A percentile compares a stretch with the other conserved stretches of the same genome.
Conservation (phyloP, 2,113 vertebrate genomes). For the Serilophus lunatus region DNA sequence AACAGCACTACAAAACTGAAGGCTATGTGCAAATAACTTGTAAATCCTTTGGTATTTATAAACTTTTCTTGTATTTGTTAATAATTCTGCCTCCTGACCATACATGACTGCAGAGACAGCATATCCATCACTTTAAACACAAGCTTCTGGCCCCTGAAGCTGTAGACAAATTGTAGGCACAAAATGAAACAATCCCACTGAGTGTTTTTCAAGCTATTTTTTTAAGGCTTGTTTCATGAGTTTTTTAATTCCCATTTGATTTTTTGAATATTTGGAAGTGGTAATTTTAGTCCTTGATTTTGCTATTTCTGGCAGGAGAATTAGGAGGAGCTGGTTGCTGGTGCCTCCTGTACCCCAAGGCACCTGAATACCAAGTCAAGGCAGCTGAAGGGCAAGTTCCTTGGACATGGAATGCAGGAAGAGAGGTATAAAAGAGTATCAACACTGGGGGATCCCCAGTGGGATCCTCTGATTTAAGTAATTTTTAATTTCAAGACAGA, state of each 20-base stretch:
- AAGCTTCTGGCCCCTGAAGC: background rate
- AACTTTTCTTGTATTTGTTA: background rate
- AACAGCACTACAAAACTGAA: background rate
- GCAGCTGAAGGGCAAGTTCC: background rate
- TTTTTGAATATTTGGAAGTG: background rate
- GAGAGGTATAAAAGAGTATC: background rate
- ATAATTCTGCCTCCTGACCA: background rate
- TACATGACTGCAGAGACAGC: background rate
- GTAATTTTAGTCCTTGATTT: background rate
- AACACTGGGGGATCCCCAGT: background rate
- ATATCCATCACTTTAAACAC: background rate
- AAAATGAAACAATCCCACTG: background rate
- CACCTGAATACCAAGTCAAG: background rate
- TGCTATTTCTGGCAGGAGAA: background rate
- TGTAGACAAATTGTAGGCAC: background rate
- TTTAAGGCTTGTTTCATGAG: background rate
- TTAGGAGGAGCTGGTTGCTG: background rate
- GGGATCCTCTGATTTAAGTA: background rate
- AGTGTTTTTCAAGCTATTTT: background rate
- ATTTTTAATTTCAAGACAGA: background rate
- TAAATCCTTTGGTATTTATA: background rate
- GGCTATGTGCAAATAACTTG: background rate
- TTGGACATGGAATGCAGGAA: background rate
- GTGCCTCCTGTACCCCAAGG: background rate
- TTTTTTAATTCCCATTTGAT: background rate